phyloP scores from a whole-genome alignment of 2,888 invertebrate genomes.

The Pyrrhia umbra region DNA sequence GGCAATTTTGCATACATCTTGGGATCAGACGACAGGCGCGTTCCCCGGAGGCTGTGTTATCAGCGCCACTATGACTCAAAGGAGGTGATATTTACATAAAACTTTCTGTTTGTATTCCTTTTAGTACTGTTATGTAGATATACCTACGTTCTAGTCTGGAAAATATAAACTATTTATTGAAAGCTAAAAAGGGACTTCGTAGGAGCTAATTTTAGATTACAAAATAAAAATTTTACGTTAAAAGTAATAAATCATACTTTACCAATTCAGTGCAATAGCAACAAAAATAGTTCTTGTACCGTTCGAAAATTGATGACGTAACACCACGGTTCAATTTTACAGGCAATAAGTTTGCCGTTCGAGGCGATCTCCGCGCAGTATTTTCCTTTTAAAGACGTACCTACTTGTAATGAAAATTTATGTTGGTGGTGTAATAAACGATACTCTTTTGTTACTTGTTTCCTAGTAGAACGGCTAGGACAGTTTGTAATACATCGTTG shows the following conservation, averaged over 20 bases:
- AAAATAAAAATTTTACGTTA: neutral
- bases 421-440: conserved; percentile 72
- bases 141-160: conserved; percentile 5
- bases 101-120: conserved; percentile 55
- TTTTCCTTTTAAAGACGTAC: conserved; percentile 68
- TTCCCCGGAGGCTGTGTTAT: conserved; percentile 68
- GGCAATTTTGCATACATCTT: conserved; percentile 76
- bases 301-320: conserved; percentile 51
- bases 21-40: conserved; percentile 66
- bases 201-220: too few relatives aligned
- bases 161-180: conserved; percentile 18
- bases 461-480: conserved; percentile 41
- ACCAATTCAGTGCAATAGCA: conserved; percentile 8
- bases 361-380: conserved; percentile 65
- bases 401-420: conserved; percentile 78
- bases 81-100: conserved; percentile 62
- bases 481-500: conserved; percentile 39
- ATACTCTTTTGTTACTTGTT: conserved; percentile 66
- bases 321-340: conserved; percentile 62
- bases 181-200: neutral
- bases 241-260: neutral
- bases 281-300: conserved; percentile 43
- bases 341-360: conserved; percentile 64
- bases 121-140: conserved; percentile 30
- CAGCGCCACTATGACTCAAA: conserved; percentile 65